phyloP scores from a whole-genome alignment of 2,797 vertebrate genomes.

The Pangasius mekongensis region DNA sequence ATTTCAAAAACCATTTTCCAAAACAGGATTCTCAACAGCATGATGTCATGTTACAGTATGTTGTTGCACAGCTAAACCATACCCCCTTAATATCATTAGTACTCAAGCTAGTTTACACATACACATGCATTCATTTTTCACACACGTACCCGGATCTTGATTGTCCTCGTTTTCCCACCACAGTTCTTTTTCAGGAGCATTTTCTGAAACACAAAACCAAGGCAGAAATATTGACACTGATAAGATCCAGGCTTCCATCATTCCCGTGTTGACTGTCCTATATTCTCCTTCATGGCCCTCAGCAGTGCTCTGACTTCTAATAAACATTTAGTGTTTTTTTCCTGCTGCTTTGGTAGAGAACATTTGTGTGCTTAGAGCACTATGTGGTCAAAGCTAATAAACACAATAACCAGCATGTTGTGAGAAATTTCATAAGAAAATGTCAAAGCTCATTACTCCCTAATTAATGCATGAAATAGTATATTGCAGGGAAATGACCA shows the following conservation, averaged over 20 bases:
- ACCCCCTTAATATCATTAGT: background rate
- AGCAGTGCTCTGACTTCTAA: background rate
- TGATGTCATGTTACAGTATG: background rate
- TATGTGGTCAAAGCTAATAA: slow-evolving; percentile 4
- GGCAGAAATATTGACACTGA: slow-evolving; percentile 48
- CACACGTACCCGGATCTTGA: slow-evolving; percentile 87
- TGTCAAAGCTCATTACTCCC: background rate
- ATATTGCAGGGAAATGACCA: background rate
- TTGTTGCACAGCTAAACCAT: background rate
- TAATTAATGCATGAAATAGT: slow-evolving; percentile 14
- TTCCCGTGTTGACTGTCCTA: slow-evolving; percentile 12
- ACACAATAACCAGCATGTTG: background rate
- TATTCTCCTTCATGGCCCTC: background rate
- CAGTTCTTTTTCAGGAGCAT: slow-evolving; percentile 92
- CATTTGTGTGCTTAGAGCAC: background rate
- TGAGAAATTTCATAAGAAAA: background rate
- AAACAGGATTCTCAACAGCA: background rate
- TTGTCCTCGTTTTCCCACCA: slow-evolving; percentile 84
- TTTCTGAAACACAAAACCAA: slow-evolving; percentile 79
- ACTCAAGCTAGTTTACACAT: background rate
- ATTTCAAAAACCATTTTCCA: background rate
- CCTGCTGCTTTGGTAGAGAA: background rate
- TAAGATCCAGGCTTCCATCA: background rate
- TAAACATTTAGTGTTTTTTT: background rate
- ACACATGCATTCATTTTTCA: background rate